Evolutionary conservation across 2,888 invertebrate genomes (phyloP), one percentile per base, ranked within the genome.

Genomic region (Lamproptera curius): DNA sequence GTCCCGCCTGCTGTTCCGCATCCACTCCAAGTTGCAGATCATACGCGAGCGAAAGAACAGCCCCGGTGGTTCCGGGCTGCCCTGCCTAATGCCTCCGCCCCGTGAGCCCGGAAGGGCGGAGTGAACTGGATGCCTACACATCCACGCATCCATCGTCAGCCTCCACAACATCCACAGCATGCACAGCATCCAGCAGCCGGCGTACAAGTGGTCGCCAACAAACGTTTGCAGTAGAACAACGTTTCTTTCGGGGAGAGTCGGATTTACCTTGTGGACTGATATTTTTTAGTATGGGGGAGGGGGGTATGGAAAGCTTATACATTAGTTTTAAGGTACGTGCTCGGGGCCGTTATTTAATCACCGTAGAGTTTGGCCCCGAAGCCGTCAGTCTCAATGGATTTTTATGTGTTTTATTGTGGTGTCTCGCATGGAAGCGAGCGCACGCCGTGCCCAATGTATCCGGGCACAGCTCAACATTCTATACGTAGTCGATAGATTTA

Each of bases 1-100:
- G 70, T 96, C 97, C 0, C 89, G 97, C 31, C 88, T 97, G 13
- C 97, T 97, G 73, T 97, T 97, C 79, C 91, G 95, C 59, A 93
- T 97, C 56, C 97, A 97, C 70, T 93, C 95, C 0, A 92, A 92
- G 38, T 67, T 93, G 72, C 68, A 80, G 9, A 64, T 73, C 6
- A 61, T 83, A 1, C 53, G 34, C 15, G 17, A 35, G 2, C n/a
- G 5, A 17, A n/a, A n/a, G 11, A 13, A 4, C 28, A 10, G 9
- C 2, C 28, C 28, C 9, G 28, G 9, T 2, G 28, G 28, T 2
- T 28, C 28, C 2, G 28, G 31, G 31, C n/a, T 13, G 31, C 41
- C 15, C 8, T 8, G 23, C 6, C 1, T 9, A 17, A 17, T n/a
- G 28, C 13, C 2, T 2, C 16, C 16, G 10, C 17, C 35, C 15